Base-by-base conservation (phyloP, 1,140 invertebrate genomes). In the Drosophila bifasciata region DNA sequence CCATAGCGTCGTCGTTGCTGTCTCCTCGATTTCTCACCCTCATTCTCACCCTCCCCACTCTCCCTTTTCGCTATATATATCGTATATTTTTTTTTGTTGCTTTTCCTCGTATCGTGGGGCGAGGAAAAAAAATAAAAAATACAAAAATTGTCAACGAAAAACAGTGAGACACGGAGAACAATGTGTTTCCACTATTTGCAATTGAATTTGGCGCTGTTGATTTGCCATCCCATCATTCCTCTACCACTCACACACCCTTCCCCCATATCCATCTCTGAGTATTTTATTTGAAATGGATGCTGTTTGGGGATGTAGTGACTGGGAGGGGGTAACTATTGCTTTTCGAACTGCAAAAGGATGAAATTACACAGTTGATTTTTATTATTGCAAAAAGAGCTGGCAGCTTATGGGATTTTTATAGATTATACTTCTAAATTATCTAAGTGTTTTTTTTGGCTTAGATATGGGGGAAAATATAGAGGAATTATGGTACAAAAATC, bases 141-240 rank as follows among this genome's bases (percentile, higher is more conserved):
- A 72, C n/a, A 59, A 79, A 86, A 85, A 73, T 69, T 72, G 67
- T 79, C 80, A 85, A 32, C 72, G 62, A 76, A 80, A 85, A 80
- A 85, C 73, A 80, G 67, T 53, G 67, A 57, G 67, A 63, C 72
- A 76, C 48, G 79, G 79, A 79, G 76, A 72, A 84, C 76, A 76
- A 86, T 80, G 67, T 73, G 60, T 80, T 85, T 76, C 60, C 60
- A 66, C 61, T 80, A 86, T 85, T 86, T 85, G 72, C 76, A 85
- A 86, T 85, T 73, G 81, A 85, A 86, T 86, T 79, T 80, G 36
- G 55, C 63, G 53, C 72, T 80, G 56, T 85, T 79, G 66, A 79
- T 84, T 71, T 76, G 71, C 67, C 52, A 69, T 16, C 45, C 41
- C 70, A 46, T 17, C 44, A 55, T 11, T 36, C 13, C 40, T 16